Conservation (phyloP, 2,888 invertebrate genomes). For the Tetragnatha montana region DNA sequence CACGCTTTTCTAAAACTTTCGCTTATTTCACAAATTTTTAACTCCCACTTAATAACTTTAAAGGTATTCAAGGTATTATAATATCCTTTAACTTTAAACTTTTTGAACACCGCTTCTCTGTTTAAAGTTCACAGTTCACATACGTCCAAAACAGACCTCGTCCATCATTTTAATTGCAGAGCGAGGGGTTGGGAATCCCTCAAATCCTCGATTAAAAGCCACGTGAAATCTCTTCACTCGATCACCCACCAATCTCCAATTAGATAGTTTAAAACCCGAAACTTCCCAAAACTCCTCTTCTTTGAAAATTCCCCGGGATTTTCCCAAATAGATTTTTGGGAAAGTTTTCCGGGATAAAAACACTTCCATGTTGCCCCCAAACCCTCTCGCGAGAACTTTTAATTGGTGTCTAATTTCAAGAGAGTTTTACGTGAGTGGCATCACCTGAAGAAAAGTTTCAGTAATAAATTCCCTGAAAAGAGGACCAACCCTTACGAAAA, state of each 20-base stretch:
- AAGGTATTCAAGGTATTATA: too few species aligned
- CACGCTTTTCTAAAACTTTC: too few species aligned
- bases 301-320: background rate
- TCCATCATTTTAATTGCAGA: slow-evolving; percentile 5
- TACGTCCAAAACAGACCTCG: background rate
- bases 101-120: background rate
- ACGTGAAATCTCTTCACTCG: slow-evolving; percentile 28
- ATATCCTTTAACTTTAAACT: background rate
- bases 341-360: background rate
- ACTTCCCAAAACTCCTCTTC: background rate
- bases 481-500: background rate
- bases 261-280: background rate
- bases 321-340: background rate
- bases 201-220: slow-evolving; percentile 3
- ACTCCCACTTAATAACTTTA: too few species aligned
- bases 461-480: background rate
- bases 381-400: slow-evolving; percentile 42
- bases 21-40: too few species aligned
- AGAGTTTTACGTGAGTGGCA: slow-evolving; percentile 50
- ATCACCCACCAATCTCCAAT: background rate
- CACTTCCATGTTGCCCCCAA: background rate
- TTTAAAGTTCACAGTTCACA: background rate
- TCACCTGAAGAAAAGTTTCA: slow-evolving; percentile 34
- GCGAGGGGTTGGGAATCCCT: background rate
- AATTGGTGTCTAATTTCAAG: slow-evolving; percentile 66